Base-by-base conservation (phyloP, 2,113 vertebrate genomes). In the Tricholaema leucomelas region DNA sequence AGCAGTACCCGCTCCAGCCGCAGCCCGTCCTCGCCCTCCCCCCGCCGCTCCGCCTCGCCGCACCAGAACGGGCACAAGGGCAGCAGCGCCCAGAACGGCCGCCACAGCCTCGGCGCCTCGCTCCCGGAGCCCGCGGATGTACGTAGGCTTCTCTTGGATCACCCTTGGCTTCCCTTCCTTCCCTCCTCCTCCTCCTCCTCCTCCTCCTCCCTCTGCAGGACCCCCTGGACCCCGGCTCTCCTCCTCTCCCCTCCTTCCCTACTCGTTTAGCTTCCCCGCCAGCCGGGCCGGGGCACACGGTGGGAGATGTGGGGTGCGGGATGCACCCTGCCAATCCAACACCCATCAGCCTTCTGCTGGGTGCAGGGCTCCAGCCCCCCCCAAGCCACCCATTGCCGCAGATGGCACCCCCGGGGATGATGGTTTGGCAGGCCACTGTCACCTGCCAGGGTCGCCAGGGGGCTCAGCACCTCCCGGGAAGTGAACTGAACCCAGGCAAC, bases 41-140 rank as follows among this genome's bases (percentile, higher is more conserved):
- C 52, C 60, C 93, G 97, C 59, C 97, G 97, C 96, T 98, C 98
- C 58, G 97, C 98, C 63, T 96, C 98, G 8, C 96, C 98, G 8
- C 98, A 98, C 96, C 98, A 99, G 98, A 99, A 99, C 80, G 99
- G 99, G 81, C 98, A 99, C 96, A 98, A 97, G 94, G 98, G 98
- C 94, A 98, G 97, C 92, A 98, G 97, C 92, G 88, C 97, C 96
- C 98, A 98, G 97, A 99, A 99, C 36, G 98, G 98, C 97, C 98
- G 98, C 96, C 97, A 98, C 83, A 97, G 96, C 93, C 97, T 98
- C 93, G 96, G 98, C 84, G 52, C 92, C 89, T 95, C 97, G 31
- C 97, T 97, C 79, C 98, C 98, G 87, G 98, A 98, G 97, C 97
- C 96, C 91, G 97, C 98, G 96, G 98, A 99, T 99, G 99, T 99